Evolutionary conservation across 64 coral and sea anemone species (phyloP).

Genomic region (Actinia tenebrosa): DNA sequence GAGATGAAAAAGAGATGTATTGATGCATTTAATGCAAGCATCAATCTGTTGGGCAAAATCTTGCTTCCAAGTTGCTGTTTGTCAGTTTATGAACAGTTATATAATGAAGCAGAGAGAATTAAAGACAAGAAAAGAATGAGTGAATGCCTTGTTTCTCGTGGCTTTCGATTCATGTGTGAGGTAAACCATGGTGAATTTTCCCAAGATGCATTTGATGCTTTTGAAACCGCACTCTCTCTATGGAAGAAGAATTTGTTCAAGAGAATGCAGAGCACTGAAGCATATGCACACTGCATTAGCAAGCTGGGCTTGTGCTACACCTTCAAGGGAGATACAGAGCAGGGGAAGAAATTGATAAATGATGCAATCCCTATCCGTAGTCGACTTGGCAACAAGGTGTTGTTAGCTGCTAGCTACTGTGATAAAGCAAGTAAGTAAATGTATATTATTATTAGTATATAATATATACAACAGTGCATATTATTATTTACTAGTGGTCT

Average conservation of each 20-base stretch:
- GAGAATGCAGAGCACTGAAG: not conserved
- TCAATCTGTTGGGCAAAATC: slow-evolving; percentile 15
- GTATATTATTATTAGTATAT: not conserved
- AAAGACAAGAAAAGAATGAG: slow-evolving; percentile 1
- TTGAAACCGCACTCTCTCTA: not conserved
- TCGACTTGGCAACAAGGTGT: not conserved
- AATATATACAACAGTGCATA: too few relatives aligned
- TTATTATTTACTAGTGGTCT: too few relatives aligned
- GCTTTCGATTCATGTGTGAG: slow-evolving; percentile 13
- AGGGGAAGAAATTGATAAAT: slow-evolving; percentile 7
- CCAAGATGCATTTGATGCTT: slow-evolving; percentile 2
- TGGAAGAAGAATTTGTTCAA: not conserved
- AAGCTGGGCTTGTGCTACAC: slow-evolving; percentile 16
- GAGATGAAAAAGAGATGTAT: not conserved
- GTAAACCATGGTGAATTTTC: not conserved
- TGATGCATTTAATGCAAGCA: slow-evolving; percentile 10
- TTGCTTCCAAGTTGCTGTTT: not conserved
- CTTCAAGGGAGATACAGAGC: not conserved
- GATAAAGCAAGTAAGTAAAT: slow-evolving; percentile 30
- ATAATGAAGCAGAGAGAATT: not conserved
- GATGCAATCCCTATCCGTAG: not conserved
- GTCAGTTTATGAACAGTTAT: not conserved
- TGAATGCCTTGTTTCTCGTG: slow-evolving; percentile 6
- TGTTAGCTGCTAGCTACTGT: slow-evolving; percentile 17
- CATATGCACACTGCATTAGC: slow-evolving; percentile 15